A percentile compares a stretch with the other conserved stretches of the same genome.
These are phyloP conservation scores for Rhyacophila brunnea DNA, from an alignment of 1,140 invertebrate genomes.

Conservation along the genomic window DNA sequence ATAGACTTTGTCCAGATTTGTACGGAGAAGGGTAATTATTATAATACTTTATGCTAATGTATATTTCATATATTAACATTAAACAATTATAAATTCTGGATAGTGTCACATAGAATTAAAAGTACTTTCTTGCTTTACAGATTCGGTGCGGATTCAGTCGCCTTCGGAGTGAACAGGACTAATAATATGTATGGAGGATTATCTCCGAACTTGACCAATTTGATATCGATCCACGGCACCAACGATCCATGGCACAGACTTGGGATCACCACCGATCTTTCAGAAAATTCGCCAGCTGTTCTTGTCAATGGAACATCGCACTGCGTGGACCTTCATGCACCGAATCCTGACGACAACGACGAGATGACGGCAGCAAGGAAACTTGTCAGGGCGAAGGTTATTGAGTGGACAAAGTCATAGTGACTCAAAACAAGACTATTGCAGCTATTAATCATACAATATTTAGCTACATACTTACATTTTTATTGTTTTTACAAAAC, in stretches of 20 bases:
- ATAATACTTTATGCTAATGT: no score
- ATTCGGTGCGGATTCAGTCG: conserved; percentile 51
- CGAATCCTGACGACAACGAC: conserved; percentile 52
- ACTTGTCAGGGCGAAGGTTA: conserved; percentile 54
- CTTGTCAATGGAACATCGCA: conserved; percentile 67
- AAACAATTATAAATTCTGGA: no score
- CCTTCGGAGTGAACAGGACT: conserved; percentile 54
- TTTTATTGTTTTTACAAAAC: no score
- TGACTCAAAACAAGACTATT: no score
- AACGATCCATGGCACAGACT: conserved; percentile 67
- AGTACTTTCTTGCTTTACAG: conserved; percentile 41
- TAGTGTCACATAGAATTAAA: no score
- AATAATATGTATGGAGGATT: conserved; percentile 62
- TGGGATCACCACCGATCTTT: conserved; percentile 57
- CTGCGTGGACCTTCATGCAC: conserved; percentile 69
- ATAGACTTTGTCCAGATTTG: conserved; percentile 65
- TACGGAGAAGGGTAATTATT: conserved; percentile 56
- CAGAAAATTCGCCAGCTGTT: conserved; percentile 54
- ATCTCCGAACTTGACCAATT: conserved; percentile 56
- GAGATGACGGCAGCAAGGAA: conserved; percentile 61
- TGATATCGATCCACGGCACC: conserved; percentile 64
- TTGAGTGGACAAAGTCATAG: conserved; percentile 50
- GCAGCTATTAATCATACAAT: no score
- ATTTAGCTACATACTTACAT: no score
- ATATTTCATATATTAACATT: no score